phyloP scores from a whole-genome alignment of 2,113 vertebrate species.

The Neodontobutis hainanensis region DNA sequence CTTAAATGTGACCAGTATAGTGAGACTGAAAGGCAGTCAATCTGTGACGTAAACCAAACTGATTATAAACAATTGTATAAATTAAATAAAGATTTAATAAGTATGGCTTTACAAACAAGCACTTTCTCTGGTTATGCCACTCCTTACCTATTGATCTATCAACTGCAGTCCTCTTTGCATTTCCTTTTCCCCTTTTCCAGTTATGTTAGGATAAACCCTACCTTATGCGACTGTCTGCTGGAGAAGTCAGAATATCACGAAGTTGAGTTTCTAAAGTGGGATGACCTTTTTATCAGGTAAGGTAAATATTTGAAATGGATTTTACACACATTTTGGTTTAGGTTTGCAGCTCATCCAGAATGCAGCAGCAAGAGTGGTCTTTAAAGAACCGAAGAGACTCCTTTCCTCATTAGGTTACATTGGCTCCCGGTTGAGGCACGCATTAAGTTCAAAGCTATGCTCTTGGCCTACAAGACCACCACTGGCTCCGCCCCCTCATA shows the following conservation, averaged over 20 bases:
- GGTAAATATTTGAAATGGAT: too few species aligned
- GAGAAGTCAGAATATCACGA: conserved; percentile 89
- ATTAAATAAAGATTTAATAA: conserved; percentile 10
- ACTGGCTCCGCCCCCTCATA: too few species aligned
- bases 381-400: too few species aligned
- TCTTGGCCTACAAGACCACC: too few species aligned
- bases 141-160: neutral
- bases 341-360: too few species aligned
- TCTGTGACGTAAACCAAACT: conserved; percentile 7
- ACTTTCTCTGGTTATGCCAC: neutral
- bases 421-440: too few species aligned
- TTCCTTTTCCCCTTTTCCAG: conserved; percentile 63
- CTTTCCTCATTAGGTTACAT: too few species aligned
- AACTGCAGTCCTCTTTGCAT: neutral
- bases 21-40: conserved; percentile 6
- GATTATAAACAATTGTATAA: neutral
- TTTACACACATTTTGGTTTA: too few species aligned
- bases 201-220: conserved; percentile 87
- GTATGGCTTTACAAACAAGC: neutral
- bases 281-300: conserved; percentile 91
- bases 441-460: too few species aligned
- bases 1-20: conserved; percentile 40
- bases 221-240: conserved; percentile 91
- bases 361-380: too few species aligned
- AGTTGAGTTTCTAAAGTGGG: conserved; percentile 87